Base-by-base conservation (phyloP, 2,797 vertebrate genomes). In the Euthynnus affinis region DNA sequence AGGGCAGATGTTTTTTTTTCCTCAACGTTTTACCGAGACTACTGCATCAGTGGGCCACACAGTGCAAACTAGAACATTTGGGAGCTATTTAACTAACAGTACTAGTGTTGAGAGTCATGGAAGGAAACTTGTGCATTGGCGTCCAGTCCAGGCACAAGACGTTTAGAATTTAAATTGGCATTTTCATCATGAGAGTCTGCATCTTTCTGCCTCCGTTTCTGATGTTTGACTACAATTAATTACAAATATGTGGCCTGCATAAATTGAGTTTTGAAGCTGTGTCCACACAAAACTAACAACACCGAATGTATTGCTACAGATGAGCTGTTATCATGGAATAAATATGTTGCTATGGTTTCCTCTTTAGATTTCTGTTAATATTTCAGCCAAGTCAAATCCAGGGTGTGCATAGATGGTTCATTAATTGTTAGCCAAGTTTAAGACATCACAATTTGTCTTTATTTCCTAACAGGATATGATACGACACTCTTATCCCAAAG, bases 381-480 rank as follows among this genome's bases (percentile, higher is more conserved):
- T 62, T 62, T 63, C 20, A 40, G 5, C 5, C 32, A 13, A 49
- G 2, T 42, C 20, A 57, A 48, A 72, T 53, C 5, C 34, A 62
- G 5, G 75, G 32, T 58, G 10, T 3, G n/a, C 44, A 48, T 29
- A 69, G 1, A 9, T 25, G 27, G 15, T 46, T 6, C 58, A 75
- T 61, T 63, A 71, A 57, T 14, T 42, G 18, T 62, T 34, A 13
- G 75, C 29, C 65, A 71, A 55, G 29, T 29, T 58, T 8, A 40
- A 81, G 69, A 85, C 58, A 52, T 60, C 60, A 71, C 52, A 67
- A 20, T 78, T 66, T 78, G 9, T 84, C 65, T 93, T 93, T 88
- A 93, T 94, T 93, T 82, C 70, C 65, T 74, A 83, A 80, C 53
- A 71, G 57, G 58, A 90, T 70, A 79, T 63, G 71, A 88, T 72